Evolutionary conservation across 2,113 vertebrate genomes (phyloP), one percentile per base, ranked within the genome.

Genomic region (Cynoglossus semilaevis): DNA sequence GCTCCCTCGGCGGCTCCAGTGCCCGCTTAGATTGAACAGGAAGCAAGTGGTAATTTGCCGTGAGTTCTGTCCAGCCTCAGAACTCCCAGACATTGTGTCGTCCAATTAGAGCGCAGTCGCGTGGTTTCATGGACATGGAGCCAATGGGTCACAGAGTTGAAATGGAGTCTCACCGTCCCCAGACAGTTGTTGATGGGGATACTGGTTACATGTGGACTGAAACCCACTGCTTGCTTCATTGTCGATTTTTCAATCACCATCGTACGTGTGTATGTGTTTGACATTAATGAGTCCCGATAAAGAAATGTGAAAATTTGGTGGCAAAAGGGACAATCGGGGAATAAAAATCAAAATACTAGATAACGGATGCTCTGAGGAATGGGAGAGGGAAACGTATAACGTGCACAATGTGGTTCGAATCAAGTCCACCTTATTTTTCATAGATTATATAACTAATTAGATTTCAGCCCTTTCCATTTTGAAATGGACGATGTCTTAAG

Each of bases 1-100:
- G 80, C 85, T 88, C 85, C 81, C 82, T 77, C 60, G 79, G 85
- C 80, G 51, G 69, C 77, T 79, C 49, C 15, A 74, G 77, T 80
- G 84, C 78, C 69, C 52, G 37, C 71, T 82, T 72, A 66, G 77
- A 84, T 82, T 73, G 76, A 86, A 74, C 86, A 88, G 88, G 86
- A 88, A 87, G 83, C 75, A 59, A 79, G 81, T 4, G 67, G 82
- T 88, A 87, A 89, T 88, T 89, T 88, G 82, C 86, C 73, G 63
- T 81, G 86, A 83, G 86, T 70, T 85, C 83, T 88, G 88, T 84
- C 80, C 79, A 85, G 81, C 79, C 78, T 88, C 84, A 86, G 70
- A 77, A 63, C 75, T 78, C 79, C 74, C 80, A 88, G 87, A 90
- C 83, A 55, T 70, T 74, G 71, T 74, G 81, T 81, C 73, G 79